Base-by-base conservation (phyloP, 2,888 invertebrate genomes). In the Hofmannophila pseudospretella region DNA sequence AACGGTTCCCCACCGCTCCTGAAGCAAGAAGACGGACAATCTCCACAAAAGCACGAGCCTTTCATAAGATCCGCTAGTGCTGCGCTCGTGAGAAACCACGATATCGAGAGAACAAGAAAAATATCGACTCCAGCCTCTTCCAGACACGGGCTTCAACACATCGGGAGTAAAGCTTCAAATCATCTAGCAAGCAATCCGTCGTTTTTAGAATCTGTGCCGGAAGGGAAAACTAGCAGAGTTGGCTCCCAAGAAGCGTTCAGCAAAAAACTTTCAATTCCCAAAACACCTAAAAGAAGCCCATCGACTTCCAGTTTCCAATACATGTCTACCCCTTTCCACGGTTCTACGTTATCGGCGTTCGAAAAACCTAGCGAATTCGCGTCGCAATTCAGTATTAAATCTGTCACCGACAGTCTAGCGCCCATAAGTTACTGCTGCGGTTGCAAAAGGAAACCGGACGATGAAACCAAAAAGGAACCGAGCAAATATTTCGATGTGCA, bases 221-320 rank as follows among this genome's bases (percentile, higher is more conserved):
- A 94, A 72, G 89, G 89, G 0, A 88, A 77, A 4, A 47, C 65
- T 0, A 74, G 74, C 11, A 54, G 85, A 0, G 74, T 74, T 0
- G 78, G 74, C 13, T 80, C 79, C 0, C 71, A 71, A 9, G 85
- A 86, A 11, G 64, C 71, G 1, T 82, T 85, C 10, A 59, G 77
- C 0, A 89, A 74, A 38, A 82, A 82, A 9, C 39, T 80, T 1
- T 58, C 69, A 0, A 68, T 75, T 0, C 77, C 78, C 0, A 88
- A 88, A 32, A 79, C 89, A 1, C 92, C 92, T 1, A 90, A 89
- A 58, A 89, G 90, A 0, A 94, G 92, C 16, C 93, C 94, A 0
- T 94, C 94, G 0, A 92, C 92, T 0, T 94, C 94, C 23, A 94
- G 94, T 32, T 94, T 96, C 51, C 92, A 94, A 45, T 96, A 95